A percentile compares a stretch with the other conserved stretches of the same genome.
These are phyloP conservation scores for Trilocha varians DNA, from an alignment of 2,888 invertebrate genomes.

Conservation along the genomic window DNA sequence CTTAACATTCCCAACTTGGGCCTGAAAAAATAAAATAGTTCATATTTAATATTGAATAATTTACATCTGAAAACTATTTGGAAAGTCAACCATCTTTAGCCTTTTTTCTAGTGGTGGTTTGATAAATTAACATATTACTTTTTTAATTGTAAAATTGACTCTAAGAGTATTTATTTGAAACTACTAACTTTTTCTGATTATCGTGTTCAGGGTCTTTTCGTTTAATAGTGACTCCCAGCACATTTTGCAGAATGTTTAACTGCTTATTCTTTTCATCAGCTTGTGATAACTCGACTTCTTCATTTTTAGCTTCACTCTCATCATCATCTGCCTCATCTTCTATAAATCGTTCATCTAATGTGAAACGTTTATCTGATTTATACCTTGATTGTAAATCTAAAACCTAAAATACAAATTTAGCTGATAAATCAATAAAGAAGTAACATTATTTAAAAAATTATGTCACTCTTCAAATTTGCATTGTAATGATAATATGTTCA, in stretches of 20 bases:
- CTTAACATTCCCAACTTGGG: conserved; percentile 72
- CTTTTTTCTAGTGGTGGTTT: no score
- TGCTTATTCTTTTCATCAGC: conserved; percentile 9
- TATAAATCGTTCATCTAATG: conserved; percentile 81
- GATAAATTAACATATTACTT: background rate
- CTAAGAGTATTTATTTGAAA: background rate
- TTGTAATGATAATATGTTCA: no score
- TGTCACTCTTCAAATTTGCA: no score
- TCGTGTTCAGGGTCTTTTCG: conserved; percentile 20
- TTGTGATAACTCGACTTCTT: conserved; percentile 10
- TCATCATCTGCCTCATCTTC: conserved; percentile 60
- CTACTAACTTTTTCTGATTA: conserved; percentile 43
- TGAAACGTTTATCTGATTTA: conserved; percentile 84
- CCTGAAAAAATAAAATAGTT: conserved; percentile 20
- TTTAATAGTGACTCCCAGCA: conserved; percentile 65
- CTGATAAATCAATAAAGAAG: no score
- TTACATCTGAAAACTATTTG: no score
- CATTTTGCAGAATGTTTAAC: conserved; percentile 32
- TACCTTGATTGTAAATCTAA: conserved; percentile 81
- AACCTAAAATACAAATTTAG: conserved; percentile 57
- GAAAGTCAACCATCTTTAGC: no score
- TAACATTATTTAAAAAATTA: no score
- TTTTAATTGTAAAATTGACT: background rate
- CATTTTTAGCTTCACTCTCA: conserved; percentile 24
- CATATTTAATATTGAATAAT: no score